Evolutionary conservation across 2,113 vertebrate species (phyloP), one percentile per base, ranked within the genome.

Genomic region (Spilogale gracilis): DNA sequence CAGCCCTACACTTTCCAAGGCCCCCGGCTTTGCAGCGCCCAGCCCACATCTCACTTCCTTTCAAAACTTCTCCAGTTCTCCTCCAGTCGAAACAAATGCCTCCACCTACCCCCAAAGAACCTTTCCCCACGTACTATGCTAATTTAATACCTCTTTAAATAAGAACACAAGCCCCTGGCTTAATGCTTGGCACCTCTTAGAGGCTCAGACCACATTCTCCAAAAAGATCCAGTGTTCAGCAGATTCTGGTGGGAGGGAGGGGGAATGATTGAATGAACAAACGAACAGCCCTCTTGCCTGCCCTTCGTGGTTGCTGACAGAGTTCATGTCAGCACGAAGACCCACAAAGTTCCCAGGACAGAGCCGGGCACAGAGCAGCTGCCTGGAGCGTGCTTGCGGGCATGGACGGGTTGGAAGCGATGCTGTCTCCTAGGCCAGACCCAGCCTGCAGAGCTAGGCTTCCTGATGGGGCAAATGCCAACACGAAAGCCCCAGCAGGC

Each of bases 401-500:
- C 23, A 0, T 14, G 20, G 81, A 6, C 0, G 6, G 52, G 4
- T 60, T 16, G 38, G 79, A 58, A 89, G 84, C 91, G 76, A 50
- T 0, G 16, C 14, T 0, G 12, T 18, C 74, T 32, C 91, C 83
- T 18, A 60, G 69, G 69, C 67, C 92, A 91, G 30, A 6, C 74
- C 89, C 4, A 2, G 79, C 74, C 60, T 30, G 65, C 83, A 13
- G 0, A 45, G 20, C 32, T 38, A 7, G 23, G 43, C 67, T 63
- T 91, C 91, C 95, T n/a, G 63, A 9, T 3, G 0, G 74, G 74
- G n/a, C 56, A 63, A 5, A 69, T 23, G 87, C 80, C 90, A 94
- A 43, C 74, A 32, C 38, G 4, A 21, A 38, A 80, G 80, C 58
- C 83, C 61, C 63, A 58, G 63, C 25, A 38, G 90, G 96, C 94